Base-by-base conservation (phyloP, 2,888 invertebrate species). In the Agrenia bidenticulata region DNA sequence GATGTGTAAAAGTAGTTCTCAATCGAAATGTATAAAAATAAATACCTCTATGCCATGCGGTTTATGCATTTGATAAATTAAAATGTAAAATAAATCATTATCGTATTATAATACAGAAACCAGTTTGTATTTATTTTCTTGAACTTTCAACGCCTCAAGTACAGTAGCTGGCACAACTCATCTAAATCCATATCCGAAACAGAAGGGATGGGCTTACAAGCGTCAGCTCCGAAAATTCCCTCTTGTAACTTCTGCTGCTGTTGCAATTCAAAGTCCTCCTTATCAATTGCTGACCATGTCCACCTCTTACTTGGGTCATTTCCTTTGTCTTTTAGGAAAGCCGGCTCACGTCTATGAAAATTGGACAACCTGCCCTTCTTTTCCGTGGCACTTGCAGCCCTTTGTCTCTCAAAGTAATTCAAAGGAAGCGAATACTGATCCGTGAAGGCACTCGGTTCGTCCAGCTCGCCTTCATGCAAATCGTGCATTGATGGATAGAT, bases 401-500 rank as follows among this genome's bases (percentile, higher is more conserved):
- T 42, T 17, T 54, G 57, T 53, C 27, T 24, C 26, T 66, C 66
- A 49, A 69, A 71, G 39, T 71, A 66, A 37, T 63, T 59, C 23
- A 27, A 51, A 11, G 65, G 42, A 57, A 72, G 60, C 23, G 74
- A 60, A 58, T 66, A 58, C 11, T 63, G 17, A 62, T 76, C 76
- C 4, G 64, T 72, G 41, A 74, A 23, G 21, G 70, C 54, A 45
- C 66, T 70, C 2, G 62, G 15, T 2, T 72, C 67, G 61, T 73
- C 59, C 24, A 75, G 59, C 45, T 61, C 78, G 73, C 72, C 80
- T 77, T 73, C 78, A 41, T 74, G 71, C n/a, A 70, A 41, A 27
- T 70, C 68, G 79, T 90, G 92, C 51, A 89, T 83, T 72, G 89
- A 87, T 7, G 93, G 93, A 81, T 94, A 94, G 76, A 94, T 87